phyloP scores from a whole-genome alignment of 2,888 invertebrate species.

The Neocrepidodera transversa region DNA sequence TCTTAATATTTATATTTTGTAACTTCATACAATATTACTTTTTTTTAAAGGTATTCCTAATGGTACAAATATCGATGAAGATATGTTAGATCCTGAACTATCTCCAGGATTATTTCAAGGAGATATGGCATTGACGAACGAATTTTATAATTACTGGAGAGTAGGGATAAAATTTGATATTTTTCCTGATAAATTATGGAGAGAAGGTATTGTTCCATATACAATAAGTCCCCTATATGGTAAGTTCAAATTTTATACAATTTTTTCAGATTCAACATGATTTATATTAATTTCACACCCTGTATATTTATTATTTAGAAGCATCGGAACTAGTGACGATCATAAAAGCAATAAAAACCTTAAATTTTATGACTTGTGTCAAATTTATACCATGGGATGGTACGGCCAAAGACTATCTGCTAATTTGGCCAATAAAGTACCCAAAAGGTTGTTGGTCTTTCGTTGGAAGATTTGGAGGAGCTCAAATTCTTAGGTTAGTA shows the following conservation, averaged over 20 bases:
- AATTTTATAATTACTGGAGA: constrained; percentile 67
- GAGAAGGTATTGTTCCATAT: constrained; percentile 70
- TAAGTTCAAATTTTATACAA: constrained; percentile 47
- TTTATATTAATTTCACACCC: too few relatives aligned
- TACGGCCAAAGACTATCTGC: constrained; percentile 67
- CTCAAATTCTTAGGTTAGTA: constrained; percentile 67
- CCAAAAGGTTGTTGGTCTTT: constrained; percentile 79
- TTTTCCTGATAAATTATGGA: constrained; percentile 71
- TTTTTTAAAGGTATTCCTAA: constrained; percentile 34
- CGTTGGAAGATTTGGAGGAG: constrained; percentile 77
- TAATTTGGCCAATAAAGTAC: constrained; percentile 72
- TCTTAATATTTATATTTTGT: too few relatives aligned
- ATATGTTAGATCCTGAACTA: constrained; percentile 68
- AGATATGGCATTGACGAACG: constrained; percentile 71
- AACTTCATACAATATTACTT: neutral
- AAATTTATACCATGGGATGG: constrained; percentile 72
- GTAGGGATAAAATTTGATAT: constrained; percentile 71
- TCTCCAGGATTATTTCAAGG: constrained; percentile 72
- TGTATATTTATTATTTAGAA: constrained; percentile 57
- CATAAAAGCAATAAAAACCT: constrained; percentile 66
- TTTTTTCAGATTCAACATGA: too few relatives aligned
- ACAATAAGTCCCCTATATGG: constrained; percentile 69
- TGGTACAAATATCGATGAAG: constrained; percentile 42
- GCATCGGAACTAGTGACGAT: constrained; percentile 67
- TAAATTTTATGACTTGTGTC: constrained; percentile 72